Evolutionary conservation across 2,888 invertebrate species (phyloP), one percentile per base, ranked within the genome.

Genomic region (Aproaerema taeniolella): DNA sequence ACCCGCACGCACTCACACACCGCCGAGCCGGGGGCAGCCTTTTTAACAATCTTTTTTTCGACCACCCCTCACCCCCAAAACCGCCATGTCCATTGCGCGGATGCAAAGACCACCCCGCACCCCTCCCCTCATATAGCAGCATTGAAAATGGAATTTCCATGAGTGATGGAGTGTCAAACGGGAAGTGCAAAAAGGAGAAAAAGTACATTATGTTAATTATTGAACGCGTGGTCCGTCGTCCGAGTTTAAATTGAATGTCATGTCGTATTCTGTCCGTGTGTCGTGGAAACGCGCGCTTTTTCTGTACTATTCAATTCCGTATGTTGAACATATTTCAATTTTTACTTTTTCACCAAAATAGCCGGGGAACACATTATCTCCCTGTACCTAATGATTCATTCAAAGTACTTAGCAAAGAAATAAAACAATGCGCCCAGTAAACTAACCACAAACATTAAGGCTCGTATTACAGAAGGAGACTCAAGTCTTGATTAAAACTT

Each of bases 121-220:
- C 70, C 74, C 77, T 58, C 71, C 76, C 71, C 77, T 73, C 76
- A 70, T 73, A 77, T 72, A 76, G 69, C 80, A 78, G 79, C 83
- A 83, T 83, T 83, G 82, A 85, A 85, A 86, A 85, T 85, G 86
- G 86, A 85, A 85, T 86, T 86, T 86, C 85, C 86, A 81, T 86
- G 86, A 86, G 82, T 86, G 86, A 86, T 86, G 86, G 85, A 86
- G 85, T 86, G 86, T 85, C 86, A 86, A 85, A 85, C 83, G 82
- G 73, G 75, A 82, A 78, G 76, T 77, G 79, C 70, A 81, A 85
- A 85, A 85, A 82, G 77, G 78, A 85, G 82, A 79, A 85, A 86
- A 85, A 81, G 78, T 74, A 77, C 75, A 85, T 86, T 85, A 86
- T 86, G 85, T 85, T 86, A 86, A 86, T 85, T 85, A 86, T 85